Evolutionary conservation across 2,888 invertebrate species (phyloP), one percentile per base, ranked within the genome.

Genomic region (Noctua comes): DNA sequence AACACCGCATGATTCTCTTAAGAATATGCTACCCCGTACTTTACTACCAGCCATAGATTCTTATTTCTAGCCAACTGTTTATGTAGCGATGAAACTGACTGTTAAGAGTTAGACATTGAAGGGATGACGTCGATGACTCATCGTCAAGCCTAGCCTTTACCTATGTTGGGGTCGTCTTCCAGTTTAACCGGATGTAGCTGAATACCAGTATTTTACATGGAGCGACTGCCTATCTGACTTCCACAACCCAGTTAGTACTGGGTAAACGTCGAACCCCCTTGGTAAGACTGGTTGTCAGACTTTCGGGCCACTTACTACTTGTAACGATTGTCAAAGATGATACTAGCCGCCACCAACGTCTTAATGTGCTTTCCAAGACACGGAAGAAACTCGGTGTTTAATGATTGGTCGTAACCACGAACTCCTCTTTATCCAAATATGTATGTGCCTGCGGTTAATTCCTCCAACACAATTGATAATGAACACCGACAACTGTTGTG

Each of bases 401-500:
- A 48, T 48, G 48, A 21, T 6, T 21, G 48, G 48, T 48, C 48
- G 6, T 57, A 5, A 11, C n/a, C n/a, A n/a, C 8, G 24, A 54
- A 2, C 54, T 54, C 24, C 54, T 54, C 21, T 10, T 54, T 10
- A 54, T 43, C 31, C 27, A 65, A 27, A 36, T 36, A 65, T 18
- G 18, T 36, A 21, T 31, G 16, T 48, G n/a, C 31, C 24, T 48
- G 54, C 36, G 46, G 27, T 40, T 40, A 68, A 65, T n/a, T 16
- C 31, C 46, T 62, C 8, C 36, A 51, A 68, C 36, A 74, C 68
- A 62, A 84, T 54, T 72, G 62, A 71, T 78, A 68, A 74, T 71
- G 18, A 71, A 64, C 46, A 36, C 64, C 51, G 0, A 68, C 43
- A 82, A 68, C 43, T 69, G 4, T 27, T 74, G 36, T 76, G 62